These are phyloP conservation scores for Trogon surrucura DNA, from an alignment of 2,113 vertebrate genomes.

Conservation along the genomic window DNA sequence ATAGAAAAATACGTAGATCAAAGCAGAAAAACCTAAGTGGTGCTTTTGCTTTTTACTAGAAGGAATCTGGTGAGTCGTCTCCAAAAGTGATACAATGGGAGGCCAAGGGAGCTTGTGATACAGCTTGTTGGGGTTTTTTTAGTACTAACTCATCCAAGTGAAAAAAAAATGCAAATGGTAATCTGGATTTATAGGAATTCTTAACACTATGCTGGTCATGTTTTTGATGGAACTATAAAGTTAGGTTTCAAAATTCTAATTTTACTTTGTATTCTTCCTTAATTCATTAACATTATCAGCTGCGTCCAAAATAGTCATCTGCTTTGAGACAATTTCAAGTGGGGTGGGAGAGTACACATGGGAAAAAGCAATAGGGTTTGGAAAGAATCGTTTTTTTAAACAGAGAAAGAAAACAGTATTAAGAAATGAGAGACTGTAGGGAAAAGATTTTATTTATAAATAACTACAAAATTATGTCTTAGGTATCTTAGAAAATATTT, in stretches of 20 bases:
- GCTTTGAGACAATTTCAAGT: neutral
- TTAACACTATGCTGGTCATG: neutral
- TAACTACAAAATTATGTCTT: neutral
- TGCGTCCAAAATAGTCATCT: neutral
- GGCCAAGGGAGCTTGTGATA: neutral
- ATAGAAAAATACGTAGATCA: neutral
- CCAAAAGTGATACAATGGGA: neutral
- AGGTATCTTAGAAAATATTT: neutral
- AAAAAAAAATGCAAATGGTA: neutral
- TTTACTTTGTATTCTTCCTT: neutral
- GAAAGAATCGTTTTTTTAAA: neutral
- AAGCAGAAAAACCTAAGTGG: neutral
- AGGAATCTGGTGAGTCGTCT: neutral
- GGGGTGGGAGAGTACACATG: neutral
- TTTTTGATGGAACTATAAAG: neutral
- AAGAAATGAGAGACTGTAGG: neutral
- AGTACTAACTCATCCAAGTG: neutral
- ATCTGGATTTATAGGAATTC: neutral
- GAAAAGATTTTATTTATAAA: neutral
- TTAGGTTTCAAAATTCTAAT: neutral
- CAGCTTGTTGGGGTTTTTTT: neutral
- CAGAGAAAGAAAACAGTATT: neutral
- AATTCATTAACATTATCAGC: neutral
- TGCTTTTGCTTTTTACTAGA: neutral
- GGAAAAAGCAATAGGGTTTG: neutral